Evolutionary conservation across 2,113 vertebrate genomes (phyloP).

Genomic region (Gymnobelideus leadbeateri): DNA sequence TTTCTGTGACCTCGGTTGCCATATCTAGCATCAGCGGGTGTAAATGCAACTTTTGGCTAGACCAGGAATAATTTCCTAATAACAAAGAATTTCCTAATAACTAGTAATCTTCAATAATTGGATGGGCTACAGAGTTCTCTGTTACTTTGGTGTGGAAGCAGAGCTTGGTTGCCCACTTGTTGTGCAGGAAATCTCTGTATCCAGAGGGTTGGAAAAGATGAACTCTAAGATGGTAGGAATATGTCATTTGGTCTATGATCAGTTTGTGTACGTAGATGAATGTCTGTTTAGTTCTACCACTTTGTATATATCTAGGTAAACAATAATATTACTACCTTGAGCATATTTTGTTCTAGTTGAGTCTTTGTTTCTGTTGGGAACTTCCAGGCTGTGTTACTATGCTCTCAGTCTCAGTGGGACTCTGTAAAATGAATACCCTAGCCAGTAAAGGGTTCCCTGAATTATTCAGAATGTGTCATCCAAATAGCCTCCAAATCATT

Average conservation of each 20-base stretch:
- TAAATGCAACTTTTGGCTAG: not conserved
- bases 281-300: not conserved
- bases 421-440: slow-evolving; percentile 14
- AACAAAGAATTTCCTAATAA: not conserved
- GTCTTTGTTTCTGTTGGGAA: slow-evolving; percentile 4
- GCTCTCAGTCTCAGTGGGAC: not conserved
- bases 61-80: not conserved
- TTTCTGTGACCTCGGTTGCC: not conserved
- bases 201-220: not conserved
- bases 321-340: not conserved
- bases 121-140: not conserved
- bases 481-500: slow-evolving; percentile 1
- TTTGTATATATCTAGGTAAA: slow-evolving; percentile 3
- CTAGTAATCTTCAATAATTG: not conserved
- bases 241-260: not conserved
- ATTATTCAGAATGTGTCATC: not conserved
- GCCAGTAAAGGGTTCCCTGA: not conserved
- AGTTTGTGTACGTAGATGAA: slow-evolving; percentile 28
- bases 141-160: not conserved
- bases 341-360: not conserved
- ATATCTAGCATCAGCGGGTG: not conserved
- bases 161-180: not conserved
- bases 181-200: not conserved
- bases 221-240: not conserved
- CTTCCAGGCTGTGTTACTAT: not conserved